Base-by-base conservation (phyloP, 23 tunicate genomes). In the Oikopleura albicans region DNA sequence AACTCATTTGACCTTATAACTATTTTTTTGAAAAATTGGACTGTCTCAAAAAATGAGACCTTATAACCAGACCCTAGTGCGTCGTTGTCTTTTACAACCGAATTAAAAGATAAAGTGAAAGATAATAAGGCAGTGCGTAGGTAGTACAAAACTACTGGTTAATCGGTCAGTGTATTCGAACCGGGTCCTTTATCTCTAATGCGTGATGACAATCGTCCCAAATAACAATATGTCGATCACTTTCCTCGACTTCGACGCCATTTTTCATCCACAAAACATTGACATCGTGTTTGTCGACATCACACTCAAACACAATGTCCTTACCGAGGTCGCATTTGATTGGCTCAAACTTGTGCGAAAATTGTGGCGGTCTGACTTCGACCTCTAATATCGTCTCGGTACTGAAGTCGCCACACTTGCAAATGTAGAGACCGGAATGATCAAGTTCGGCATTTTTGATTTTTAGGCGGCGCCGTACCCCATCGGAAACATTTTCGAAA, bases 371-470 rank as follows among this genome's bases (percentile, higher is more conserved):
- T 4, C 37, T 16, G 28, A 2, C 4, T 16, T 16, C 35, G 37
- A 71, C 79, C 31, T 71, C 79, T 34, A 71, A 37, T 22, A 71
- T 71, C 4, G 34, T 12, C 37, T 71, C 79, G 33, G 79, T 71
- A 2, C 37, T 71, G 31, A 71, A 71, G 37, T 71, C 79, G 33
- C 79, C 79, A 71, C 27, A 16, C 35, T 71, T 71, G 79, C 79
- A 71, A 2, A 71, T 71, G 79, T 71, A 71, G 37, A 71, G 35
- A 29, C 79, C 79, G 37, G 79, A 71, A 12, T 71, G 79, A 71
- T 71, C 79, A 2, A 71, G 79, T 37, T 29, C 35, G 37, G 79
- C 79, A 34, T 34, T 22, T 34, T 12, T 71, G 33, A 71, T 71
- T 16, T 27, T 29, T 2, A 71, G 37, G 28, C 31, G 28, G 2